Evolutionary conservation across 2,888 invertebrate species (phyloP), one percentile per base, ranked within the genome.

Genomic region (Latrodectus elegans): DNA sequence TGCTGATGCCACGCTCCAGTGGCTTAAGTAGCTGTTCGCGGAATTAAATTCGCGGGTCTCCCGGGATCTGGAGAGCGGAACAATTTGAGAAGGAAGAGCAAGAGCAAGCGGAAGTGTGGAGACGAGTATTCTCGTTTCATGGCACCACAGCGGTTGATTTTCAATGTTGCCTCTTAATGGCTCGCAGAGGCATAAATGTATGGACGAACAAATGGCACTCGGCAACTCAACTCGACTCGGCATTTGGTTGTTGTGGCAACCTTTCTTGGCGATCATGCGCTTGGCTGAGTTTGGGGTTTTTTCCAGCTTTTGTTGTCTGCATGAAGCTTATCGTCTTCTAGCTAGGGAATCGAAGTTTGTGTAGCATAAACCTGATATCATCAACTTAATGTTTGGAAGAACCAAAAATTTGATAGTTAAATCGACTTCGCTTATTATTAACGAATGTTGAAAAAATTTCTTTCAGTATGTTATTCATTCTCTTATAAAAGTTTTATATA

Each of bases 1-100:
- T 75, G 60, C 64, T 12, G 49, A 38, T 12, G 55, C 15, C 38
- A 86, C 80, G 86, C 81, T 86, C 71, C 81, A 81, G 71, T 72
- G 52, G 77, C 81, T 60, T 86, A 77, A 86, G 86, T 86, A 86
- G 86, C 86, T 77, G 86, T 80, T 86, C 86, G 52, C 75, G 71
- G 86, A 81, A 81, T 85, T 85, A 85, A 85, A 85, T 85, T 85
- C 85, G 38, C 22, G 52, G 52, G 71, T 70, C 80, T 79, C 80
- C 51, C 60, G 53, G 80, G 83, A 55, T 67, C 60, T 68, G 53
- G n/a, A 67, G 17, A 85, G 85, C 85, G 85, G 75, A 85, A 80
- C 79, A 75, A 75, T 80, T 85, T 68, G 68, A 65, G 53, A 22
- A 55, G 67, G 65, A 70, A 68, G 78, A 67, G 70, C 70, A 53